Percentiles rank a stretch among this genome's conserved stretches.
These are phyloP conservation scores for Phenganax marumi DNA, from an alignment of 92 coral and sea anemone genomes.

Conservation along the genomic window DNA sequence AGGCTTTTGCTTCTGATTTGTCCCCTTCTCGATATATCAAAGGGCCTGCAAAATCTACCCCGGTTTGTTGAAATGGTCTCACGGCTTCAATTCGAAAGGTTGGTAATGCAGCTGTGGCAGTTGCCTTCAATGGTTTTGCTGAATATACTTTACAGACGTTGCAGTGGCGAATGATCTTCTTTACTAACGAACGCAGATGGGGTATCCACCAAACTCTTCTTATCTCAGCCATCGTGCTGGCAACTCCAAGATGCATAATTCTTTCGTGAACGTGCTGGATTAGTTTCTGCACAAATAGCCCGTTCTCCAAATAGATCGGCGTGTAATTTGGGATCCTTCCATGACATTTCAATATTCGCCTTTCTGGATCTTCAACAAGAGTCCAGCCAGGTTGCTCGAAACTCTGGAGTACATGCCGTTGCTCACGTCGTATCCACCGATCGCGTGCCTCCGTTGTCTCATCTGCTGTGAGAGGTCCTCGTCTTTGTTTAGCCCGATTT, in stretches of 20 bases:
- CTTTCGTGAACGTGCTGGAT: constrained; percentile 21
- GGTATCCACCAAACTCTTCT: constrained; percentile 52
- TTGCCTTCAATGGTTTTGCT: constrained; percentile 37
- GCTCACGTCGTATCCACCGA: constrained; percentile 47
- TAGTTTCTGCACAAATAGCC: constrained; percentile 19
- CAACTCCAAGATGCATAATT: constrained; percentile 42
- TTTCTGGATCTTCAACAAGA: constrained; percentile 31
- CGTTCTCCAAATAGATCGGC: constrained; percentile 46
- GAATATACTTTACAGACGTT: constrained; percentile 53
- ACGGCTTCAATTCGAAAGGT: constrained; percentile 49
- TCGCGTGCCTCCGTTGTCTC: constrained; percentile 40
- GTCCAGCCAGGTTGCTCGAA: constrained; percentile 50
- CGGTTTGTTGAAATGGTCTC: constrained; percentile 52
- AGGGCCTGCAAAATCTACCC: constrained; percentile 65
- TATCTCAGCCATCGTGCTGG: constrained; percentile 46
- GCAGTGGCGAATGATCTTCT: constrained; percentile 42
- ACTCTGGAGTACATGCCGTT: constrained; percentile 8
- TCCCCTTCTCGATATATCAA: constrained; percentile 49
- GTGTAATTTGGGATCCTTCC: constrained; percentile 50
- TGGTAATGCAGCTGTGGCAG: constrained; percentile 52
- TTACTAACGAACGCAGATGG: constrained; percentile 42
- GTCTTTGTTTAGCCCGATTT: constrained; percentile 4
- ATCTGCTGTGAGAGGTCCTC: constrained; percentile 58
- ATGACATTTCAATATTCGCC: constrained; percentile 44
- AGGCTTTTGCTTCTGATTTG: constrained; percentile 56